Percentiles rank a stretch among this genome's conserved stretches.
These are phyloP conservation scores for Adoxophyes honmai DNA, from an alignment of 1,140 invertebrate species.

Conservation along the genomic window DNA sequence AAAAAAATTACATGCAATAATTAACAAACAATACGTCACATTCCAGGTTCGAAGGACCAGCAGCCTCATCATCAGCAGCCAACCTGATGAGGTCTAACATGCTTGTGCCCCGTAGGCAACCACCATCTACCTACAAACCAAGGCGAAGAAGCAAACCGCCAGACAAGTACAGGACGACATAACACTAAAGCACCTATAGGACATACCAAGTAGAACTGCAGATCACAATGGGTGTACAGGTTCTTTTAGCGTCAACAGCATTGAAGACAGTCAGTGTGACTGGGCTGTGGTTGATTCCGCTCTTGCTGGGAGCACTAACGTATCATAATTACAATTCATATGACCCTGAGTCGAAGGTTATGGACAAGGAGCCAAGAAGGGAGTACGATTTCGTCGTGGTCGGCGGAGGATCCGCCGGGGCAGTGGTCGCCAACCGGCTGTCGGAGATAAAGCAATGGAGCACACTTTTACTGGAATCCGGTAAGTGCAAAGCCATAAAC, in stretches of 20 bases:
- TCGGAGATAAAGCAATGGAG: conserved; percentile 89
- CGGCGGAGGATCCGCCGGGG: conserved; percentile 95
- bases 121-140: conserved; percentile 35
- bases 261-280: conserved; percentile 87
- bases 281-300: conserved; percentile 88
- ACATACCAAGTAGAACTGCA: conserved; percentile 10
- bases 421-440: conserved; percentile 93
- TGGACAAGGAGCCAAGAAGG: conserved; percentile 67
- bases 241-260: conserved; percentile 85
- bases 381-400: conserved; percentile 93
- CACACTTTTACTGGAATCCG: conserved; percentile 91
- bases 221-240: conserved; percentile 82
- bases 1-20: not conserved
- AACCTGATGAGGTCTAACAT: conserved; percentile 54
- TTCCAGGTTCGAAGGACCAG: conserved; percentile 49
- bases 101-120: conserved; percentile 32
- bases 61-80: conserved; percentile 18
- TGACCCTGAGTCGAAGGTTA: conserved; percentile 85
- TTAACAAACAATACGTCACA: not conserved
- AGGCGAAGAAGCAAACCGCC: conserved; percentile 60
- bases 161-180: conserved; percentile 37
- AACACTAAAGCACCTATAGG: conserved; percentile 30
- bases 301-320: conserved; percentile 88
- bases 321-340: conserved; percentile 89
- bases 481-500: conserved; percentile 33